A percentile compares a stretch with the other conserved stretches of the same genome.
These are phyloP conservation scores for Corapipo altera DNA, from an alignment of 2,113 vertebrate species.

Conservation along the genomic window DNA sequence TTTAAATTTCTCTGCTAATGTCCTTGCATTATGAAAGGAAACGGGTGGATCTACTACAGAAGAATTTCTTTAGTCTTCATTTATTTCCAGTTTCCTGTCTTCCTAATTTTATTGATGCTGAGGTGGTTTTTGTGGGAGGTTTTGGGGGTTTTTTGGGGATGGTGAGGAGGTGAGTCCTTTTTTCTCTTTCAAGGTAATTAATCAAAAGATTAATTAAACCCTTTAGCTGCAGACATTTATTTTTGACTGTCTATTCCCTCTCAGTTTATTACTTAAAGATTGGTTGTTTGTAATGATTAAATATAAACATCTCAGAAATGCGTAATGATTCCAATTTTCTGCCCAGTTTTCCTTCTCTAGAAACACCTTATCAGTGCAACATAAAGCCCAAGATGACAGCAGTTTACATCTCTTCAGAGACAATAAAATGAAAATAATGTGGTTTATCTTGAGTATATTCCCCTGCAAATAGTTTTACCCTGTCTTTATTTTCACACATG, in stretches of 20 bases:
- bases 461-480: neutral
- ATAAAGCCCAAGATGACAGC: neutral
- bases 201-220: neutral
- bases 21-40: neutral
- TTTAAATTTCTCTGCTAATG: neutral
- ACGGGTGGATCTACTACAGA: neutral
- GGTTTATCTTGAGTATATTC: neutral
- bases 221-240: neutral
- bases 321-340: slow-evolving; percentile 25
- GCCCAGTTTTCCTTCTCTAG: neutral
- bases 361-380: neutral
- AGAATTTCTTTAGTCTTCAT: neutral
- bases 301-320: neutral
- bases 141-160: neutral
- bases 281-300: neutral
- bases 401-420: slow-evolving; percentile 23
- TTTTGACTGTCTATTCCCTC: neutral
- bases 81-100: neutral
- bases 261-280: slow-evolving; percentile 1
- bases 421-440: neutral
- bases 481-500: neutral
- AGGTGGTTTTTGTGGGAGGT: neutral
- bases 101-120: neutral
- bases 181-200: neutral
- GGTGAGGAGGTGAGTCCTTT: neutral